Evolutionary conservation across 2,797 vertebrate genomes (phyloP), one percentile per base, ranked within the genome.

Genomic region (Scolopax bukidnonensis): DNA sequence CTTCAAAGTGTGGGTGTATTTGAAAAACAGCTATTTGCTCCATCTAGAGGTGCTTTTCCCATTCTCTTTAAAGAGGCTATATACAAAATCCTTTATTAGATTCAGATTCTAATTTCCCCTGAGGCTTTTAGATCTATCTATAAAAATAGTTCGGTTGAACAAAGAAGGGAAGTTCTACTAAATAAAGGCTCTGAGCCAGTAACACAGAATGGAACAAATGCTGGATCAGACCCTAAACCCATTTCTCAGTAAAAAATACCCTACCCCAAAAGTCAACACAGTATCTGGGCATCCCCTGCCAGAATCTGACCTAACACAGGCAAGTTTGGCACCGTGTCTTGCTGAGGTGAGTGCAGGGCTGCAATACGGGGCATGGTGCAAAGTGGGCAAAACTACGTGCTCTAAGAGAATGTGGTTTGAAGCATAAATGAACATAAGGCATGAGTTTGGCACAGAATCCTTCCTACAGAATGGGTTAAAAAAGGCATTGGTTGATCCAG

Each of bases 81-180:
- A 40, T 14, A 77, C 2, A 85, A 65, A 83, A 65, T 57, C 60
- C 60, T 87, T 15, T 32, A 75, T 69, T 67, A 79, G n/a, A 73
- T 79, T 80, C 78, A 65, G 51, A 70, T 87, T 89, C 59, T 84
- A 28, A 77, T 75, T 90, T 96, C 78, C 89, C 64, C 40, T 36
- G 75, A 64, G 92, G 73, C 54, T 45, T 70, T 89, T 53, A 83
- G 60, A 84, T 57, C 48, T 50, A 69, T 43, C 68, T 90, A 70
- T 87, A 93, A 75, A 95, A 94, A 94, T 74, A 94, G 90, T 64
- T 43, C 36, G 33, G 68, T 56, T 74, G 56, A 91, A 96, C 93
- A 97, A 94, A 95, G 90, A 85, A 84, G 48, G 94, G 95, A 95
- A 96, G 81, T 90, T 77, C 64, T 77, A 53, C 78, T 89, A 89